Evolutionary conservation across 2,888 invertebrate genomes (phyloP).

Genomic region (Dolichomitus sp.): DNA sequence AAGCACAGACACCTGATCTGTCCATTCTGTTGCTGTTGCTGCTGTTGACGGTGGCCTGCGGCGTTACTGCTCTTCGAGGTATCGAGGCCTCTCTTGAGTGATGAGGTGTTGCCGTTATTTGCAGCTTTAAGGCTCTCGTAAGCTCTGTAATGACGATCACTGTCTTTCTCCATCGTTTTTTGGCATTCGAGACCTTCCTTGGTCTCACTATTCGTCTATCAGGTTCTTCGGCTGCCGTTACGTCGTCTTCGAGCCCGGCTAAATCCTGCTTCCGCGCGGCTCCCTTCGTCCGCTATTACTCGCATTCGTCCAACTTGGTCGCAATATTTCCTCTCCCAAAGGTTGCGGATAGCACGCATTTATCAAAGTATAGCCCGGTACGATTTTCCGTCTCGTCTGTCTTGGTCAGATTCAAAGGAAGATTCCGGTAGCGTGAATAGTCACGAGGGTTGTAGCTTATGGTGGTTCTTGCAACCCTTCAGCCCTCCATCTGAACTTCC

Average conservation of each 20-base stretch:
- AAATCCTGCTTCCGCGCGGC: slow-evolving; percentile 14
- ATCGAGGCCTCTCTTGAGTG: slow-evolving; percentile 79
- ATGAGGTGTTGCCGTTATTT: slow-evolving; percentile 84
- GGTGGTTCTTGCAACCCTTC: slow-evolving; percentile 26
- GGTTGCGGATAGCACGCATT: slow-evolving; percentile 30
- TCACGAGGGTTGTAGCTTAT: not conserved
- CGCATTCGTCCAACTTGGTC: slow-evolving; percentile 26
- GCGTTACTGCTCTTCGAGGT: slow-evolving; percentile 66
- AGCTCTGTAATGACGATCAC: slow-evolving; percentile 82
- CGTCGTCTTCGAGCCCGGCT: slow-evolving; percentile 21
- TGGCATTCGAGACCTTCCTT: slow-evolving; percentile 8
- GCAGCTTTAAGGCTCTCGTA: slow-evolving; percentile 85
- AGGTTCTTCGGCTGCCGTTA: slow-evolving; percentile 13
- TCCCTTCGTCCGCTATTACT: slow-evolving; percentile 19
- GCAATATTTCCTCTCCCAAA: slow-evolving; percentile 9
- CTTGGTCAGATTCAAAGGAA: slow-evolving; percentile 15
- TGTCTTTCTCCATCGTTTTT: slow-evolving; percentile 83
- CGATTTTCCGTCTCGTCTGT: not conserved
- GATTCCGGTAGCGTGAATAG: slow-evolving; percentile 3
- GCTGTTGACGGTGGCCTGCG: slow-evolving; percentile 65
- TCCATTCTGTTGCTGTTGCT: slow-evolving; percentile 75
- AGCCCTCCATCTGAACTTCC: not conserved
- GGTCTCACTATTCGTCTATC: slow-evolving; percentile 22
- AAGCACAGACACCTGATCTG: slow-evolving; percentile 84
- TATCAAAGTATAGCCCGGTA: slow-evolving; percentile 1